phyloP scores from a whole-genome alignment of 1,140 invertebrate genomes.

The Euwallacea similis region DNA sequence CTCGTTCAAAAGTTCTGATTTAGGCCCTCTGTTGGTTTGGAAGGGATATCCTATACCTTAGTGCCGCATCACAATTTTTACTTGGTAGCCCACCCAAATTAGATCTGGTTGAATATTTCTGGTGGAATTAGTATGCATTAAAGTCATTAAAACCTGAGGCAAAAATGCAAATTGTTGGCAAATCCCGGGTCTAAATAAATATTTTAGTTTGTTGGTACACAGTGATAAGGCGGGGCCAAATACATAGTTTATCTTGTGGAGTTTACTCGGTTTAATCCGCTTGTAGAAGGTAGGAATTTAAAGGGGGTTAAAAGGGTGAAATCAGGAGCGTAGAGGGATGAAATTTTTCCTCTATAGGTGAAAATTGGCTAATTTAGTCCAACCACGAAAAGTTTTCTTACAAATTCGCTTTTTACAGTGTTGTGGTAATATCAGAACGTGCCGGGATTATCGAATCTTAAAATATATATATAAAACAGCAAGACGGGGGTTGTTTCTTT shows the following conservation, averaged over 20 bases:
- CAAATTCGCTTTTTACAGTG: too few relatives aligned
- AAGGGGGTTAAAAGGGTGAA: constrained; percentile 5
- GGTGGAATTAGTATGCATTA: neutral
- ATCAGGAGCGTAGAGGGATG: neutral
- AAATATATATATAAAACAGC: too few relatives aligned
- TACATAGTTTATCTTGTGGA: constrained; percentile 2
- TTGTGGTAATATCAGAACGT: too few relatives aligned
- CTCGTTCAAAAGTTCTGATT: constrained; percentile 18
- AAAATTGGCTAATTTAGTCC: too few relatives aligned
- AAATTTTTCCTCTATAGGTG: too few relatives aligned
- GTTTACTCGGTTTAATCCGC: constrained; percentile 6
- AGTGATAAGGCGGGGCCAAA: neutral
- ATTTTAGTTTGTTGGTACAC: neutral
- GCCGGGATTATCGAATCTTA: too few relatives aligned
- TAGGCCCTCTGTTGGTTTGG: neutral
- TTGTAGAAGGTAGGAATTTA: neutral
- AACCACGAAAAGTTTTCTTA: too few relatives aligned
- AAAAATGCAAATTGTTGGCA: constrained; percentile 1
- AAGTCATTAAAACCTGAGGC: neutral
- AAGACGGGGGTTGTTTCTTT: too few relatives aligned
- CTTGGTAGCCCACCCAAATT: constrained; percentile 1
- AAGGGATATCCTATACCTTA: neutral
- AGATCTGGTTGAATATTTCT: neutral
- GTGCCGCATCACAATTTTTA: neutral
- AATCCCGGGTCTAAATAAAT: constrained; percentile 1